Base-by-base conservation (phyloP, 2,888 invertebrate genomes). In the Entomobrya proxima region DNA sequence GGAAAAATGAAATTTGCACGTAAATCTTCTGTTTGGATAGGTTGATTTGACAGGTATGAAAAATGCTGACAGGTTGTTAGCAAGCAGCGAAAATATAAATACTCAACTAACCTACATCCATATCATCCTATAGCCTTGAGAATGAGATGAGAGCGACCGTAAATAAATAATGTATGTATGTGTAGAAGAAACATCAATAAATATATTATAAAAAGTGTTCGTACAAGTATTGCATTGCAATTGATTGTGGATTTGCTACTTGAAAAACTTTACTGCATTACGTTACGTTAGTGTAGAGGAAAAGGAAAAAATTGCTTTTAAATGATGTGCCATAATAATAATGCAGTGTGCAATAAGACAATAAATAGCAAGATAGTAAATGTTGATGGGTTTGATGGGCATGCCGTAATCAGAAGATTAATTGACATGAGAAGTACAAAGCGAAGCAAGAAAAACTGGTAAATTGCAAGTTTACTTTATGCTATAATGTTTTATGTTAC, bases 1-100 rank as follows among this genome's bases (percentile, higher is more conserved):
- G 55, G 35, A 52, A 52, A 32, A 75, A 37, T 21, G 24, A 37
- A 52, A 55, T 35, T 55, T 75, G 55, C 75, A 75, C 55, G 75
- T 75, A 75, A 75, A 75, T 75, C 75, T 75, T 75, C 52, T 40
- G 15, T 4, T 75, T 75, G 52, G 75, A 75, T 75, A 55, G 64
- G 64, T 35, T 75, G 82, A 82, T 83, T 77, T 83, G 83, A 77
- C 83, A 83, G 83, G 77, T 83, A 83, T 83, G 83, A 83, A 77
- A 50, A 83, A 83, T 77, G 83, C 67, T 83, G 83, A 83, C 83
- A 83, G 40, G 30, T 55, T 47, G 64, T 64, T 47, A 78, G 61
- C 77, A 78, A 61, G 72, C 72, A 50, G 72, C 72, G 50, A 44
- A 27, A 69, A 69, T 69, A 72, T 72, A 72, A 72, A 50, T 13